These are phyloP conservation scores for Melanitta fusca DNA, from an alignment of 2,797 vertebrate genomes.

Conservation along the genomic window DNA sequence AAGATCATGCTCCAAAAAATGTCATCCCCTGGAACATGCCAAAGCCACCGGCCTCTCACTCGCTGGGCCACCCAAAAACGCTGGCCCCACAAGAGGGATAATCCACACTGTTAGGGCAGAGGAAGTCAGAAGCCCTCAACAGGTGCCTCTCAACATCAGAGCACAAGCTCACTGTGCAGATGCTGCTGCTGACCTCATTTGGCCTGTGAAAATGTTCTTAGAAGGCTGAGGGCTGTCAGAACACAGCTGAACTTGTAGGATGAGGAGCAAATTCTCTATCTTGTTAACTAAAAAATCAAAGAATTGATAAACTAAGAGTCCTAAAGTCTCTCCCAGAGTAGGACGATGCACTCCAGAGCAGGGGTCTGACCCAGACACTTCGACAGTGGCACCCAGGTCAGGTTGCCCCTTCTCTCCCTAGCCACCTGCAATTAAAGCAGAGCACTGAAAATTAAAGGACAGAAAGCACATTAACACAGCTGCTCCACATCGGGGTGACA, in stretches of 20 bases:
- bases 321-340: background rate
- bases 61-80: background rate
- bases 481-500: background rate
- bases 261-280: background rate
- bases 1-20: background rate
- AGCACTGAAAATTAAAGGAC: background rate
- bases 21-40: accelerated
- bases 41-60: background rate
- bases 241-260: background rate
- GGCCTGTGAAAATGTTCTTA: background rate
- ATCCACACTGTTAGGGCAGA: background rate
- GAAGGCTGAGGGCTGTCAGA: background rate
- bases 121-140: background rate
- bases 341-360: background rate
- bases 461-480: background rate
- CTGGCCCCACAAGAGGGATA: background rate
- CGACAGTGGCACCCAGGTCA: background rate
- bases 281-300: background rate
- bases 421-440: background rate
- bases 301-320: background rate
- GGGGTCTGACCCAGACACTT: background rate
- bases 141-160: background rate
- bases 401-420: background rate
- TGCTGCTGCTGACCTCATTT: background rate
- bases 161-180: background rate